phyloP scores from a whole-genome alignment of 2,113 vertebrate species.

The Prinia subflava region DNA sequence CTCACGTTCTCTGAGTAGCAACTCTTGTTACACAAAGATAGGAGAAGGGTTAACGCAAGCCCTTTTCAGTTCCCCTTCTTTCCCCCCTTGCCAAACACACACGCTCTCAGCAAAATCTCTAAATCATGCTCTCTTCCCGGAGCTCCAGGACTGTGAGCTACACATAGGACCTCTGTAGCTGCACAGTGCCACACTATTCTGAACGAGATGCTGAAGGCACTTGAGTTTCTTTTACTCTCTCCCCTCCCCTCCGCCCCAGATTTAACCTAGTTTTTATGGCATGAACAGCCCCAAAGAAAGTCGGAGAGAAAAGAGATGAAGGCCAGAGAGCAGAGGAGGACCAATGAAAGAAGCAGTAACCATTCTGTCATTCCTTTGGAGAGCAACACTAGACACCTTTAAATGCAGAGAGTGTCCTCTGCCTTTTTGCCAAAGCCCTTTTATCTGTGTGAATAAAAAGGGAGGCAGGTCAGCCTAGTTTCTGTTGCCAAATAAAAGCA shows the following conservation, averaged over 20 bases:
- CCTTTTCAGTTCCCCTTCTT: background rate
- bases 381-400: slow-evolving; percentile 59
- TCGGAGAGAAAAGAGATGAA: slow-evolving; percentile 60
- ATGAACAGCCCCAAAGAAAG: slow-evolving; percentile 68
- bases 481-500: slow-evolving; percentile 60
- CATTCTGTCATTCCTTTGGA: slow-evolving; percentile 71
- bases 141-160: slow-evolving; percentile 13
- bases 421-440: slow-evolving; percentile 53
- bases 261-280: slow-evolving; percentile 71
- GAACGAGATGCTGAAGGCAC: slow-evolving; percentile 60
- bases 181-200: slow-evolving; percentile 56
- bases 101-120: slow-evolving; percentile 28
- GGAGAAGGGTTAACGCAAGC: slow-evolving; percentile 41
- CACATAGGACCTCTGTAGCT: slow-evolving; percentile 54
- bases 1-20: background rate
- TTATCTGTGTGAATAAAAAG: slow-evolving; percentile 59
- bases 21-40: background rate
- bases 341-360: slow-evolving; percentile 70
- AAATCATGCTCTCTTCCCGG: slow-evolving; percentile 35
- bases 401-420: slow-evolving; percentile 50
- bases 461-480: slow-evolving; percentile 57
- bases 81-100: background rate
- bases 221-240: slow-evolving; percentile 63
- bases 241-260: slow-evolving; percentile 55
- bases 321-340: slow-evolving; percentile 33